These are phyloP conservation scores for Fukomys damarensis DNA, from an alignment of 2,113 vertebrate species.

Conservation along the genomic window DNA sequence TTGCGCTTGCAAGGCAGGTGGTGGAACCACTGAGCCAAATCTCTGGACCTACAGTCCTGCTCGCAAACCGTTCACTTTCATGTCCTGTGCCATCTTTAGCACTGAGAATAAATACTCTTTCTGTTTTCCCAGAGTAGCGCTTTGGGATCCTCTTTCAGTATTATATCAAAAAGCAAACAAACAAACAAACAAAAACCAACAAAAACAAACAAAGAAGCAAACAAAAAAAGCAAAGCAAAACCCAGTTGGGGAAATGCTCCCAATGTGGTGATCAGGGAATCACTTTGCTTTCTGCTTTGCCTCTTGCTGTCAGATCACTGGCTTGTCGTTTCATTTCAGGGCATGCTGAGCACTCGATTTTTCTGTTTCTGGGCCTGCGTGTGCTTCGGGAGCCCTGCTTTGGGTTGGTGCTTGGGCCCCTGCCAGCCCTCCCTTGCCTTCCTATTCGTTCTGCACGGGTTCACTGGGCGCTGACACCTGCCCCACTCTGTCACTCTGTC, in stretches of 20 bases:
- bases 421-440: background rate
- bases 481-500: slow-evolving; percentile 76
- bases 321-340: background rate
- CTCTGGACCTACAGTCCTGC: no score
- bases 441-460: slow-evolving; percentile 54
- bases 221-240: background rate
- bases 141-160: background rate
- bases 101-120: background rate
- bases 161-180: background rate
- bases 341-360: background rate
- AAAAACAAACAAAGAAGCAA: no score
- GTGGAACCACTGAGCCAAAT: no score
- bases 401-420: background rate
- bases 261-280: background rate
- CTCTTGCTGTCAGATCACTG: background rate
- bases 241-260: background rate
- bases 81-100: background rate
- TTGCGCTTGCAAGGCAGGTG: no score
- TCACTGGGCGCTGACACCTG: slow-evolving; percentile 82
- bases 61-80: background rate
- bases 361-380: background rate
- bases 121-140: background rate
- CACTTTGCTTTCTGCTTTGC: background rate
- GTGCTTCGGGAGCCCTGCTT: background rate
- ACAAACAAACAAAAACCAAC: no score